phyloP scores from a whole-genome alignment of 2,797 vertebrate genomes.

The Phalanger gymnotis region DNA sequence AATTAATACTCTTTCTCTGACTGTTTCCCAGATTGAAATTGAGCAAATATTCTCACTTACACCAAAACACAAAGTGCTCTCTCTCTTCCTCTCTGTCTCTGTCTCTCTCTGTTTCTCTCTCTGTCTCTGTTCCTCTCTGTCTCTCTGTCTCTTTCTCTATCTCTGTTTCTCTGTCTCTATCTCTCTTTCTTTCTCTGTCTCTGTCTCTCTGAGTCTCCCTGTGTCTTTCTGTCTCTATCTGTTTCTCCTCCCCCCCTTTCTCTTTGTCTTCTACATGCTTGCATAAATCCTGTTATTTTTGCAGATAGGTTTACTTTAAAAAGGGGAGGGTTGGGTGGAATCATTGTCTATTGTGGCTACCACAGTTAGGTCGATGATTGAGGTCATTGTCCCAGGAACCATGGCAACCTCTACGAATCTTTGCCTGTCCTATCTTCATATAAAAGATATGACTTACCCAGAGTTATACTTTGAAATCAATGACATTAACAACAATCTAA shows the following conservation, averaged over 20 bases:
- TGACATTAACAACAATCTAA: not conserved
- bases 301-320: not conserved
- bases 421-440: not conserved
- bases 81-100: too few relatives aligned
- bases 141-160: not conserved
- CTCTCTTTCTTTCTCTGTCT: too few relatives aligned
- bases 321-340: not conserved
- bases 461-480: not conserved
- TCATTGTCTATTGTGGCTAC: not conserved
- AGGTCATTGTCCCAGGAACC: not conserved
- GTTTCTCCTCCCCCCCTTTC: not conserved
- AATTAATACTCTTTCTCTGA: not conserved
- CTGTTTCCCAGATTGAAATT: not conserved
- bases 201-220: too few relatives aligned
- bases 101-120: not conserved
- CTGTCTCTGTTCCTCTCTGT: fast-evolving
- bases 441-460: not conserved
- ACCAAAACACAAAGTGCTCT: not conserved
- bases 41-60: not conserved
- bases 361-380: not conserved
- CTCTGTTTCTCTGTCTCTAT: not conserved
- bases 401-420: not conserved
- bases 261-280: not conserved
- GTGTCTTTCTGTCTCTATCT: too few relatives aligned
- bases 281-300: not conserved